These are phyloP conservation scores for Pristionchus fissidentatus DNA, from an alignment of 2,888 invertebrate genomes.

Conservation along the genomic window DNA sequence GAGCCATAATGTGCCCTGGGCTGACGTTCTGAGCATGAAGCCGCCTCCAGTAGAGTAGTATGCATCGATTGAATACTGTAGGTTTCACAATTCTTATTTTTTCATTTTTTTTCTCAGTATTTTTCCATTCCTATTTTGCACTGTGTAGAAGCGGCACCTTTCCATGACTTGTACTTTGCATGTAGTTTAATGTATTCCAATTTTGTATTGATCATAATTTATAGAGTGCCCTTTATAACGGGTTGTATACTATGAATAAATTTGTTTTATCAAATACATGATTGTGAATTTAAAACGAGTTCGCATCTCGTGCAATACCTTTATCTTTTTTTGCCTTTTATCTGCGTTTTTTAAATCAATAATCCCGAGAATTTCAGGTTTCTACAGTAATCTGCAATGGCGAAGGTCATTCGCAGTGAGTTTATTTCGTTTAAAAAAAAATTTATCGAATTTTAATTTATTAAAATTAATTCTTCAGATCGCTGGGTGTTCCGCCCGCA, in stretches of 20 bases:
- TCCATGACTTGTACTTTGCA: not conserved
- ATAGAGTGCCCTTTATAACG: not conserved
- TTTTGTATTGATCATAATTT: not conserved
- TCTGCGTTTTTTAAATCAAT: not conserved
- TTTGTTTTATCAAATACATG: not conserved
- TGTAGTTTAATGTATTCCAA: not conserved
- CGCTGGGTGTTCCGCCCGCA: conserved; percentile 71
- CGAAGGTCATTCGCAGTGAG: conserved; percentile 73
- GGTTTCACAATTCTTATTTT: not conserved
- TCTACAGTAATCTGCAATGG: conserved; percentile 76
- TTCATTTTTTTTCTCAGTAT: not conserved
- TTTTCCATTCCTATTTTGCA: conserved; percentile 12
- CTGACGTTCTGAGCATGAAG: not conserved
- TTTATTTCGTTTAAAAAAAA: conserved; percentile 41
- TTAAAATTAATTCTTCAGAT: conserved; percentile 52
- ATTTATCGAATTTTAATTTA: not conserved
- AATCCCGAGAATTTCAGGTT: not conserved
- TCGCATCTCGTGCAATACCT: conserved; percentile 16
- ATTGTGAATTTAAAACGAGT: not conserved
- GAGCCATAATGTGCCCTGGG: conserved; percentile 4
- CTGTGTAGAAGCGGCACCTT: not conserved
- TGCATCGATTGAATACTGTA: not conserved
- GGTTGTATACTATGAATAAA: not conserved
- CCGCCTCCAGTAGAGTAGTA: conserved; percentile 17
- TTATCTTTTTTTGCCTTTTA: too few relatives aligned